Evolutionary conservation across 2,797 vertebrate genomes (phyloP), one percentile per base, ranked within the genome.

Genomic region (Galaxias olidus): DNA sequence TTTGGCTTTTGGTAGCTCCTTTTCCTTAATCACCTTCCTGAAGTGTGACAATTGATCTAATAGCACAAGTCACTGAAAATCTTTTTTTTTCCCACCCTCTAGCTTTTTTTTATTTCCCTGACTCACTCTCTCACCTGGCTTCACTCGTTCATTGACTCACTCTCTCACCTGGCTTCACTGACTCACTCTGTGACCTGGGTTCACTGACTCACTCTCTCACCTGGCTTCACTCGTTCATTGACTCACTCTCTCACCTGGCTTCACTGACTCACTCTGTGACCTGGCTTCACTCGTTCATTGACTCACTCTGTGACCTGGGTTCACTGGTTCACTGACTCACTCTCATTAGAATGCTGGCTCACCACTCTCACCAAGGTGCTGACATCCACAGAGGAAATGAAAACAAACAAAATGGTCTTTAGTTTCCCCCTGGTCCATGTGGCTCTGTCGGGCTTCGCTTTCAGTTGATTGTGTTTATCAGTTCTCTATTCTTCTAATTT

Each of bases 351-450:
- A 40, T 13, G 71, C 73, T 64, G 61, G 60, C 75, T 79, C 74
- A 52, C 76, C 80, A 74, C 82, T 82, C 64, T 70, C 81, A 82
- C 83, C 59, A 68, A 75, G 69, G 69, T 82, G 76, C 78, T 78
- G 89, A 90, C 87, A 89, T 88, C 84, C 81, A 86, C 80, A 89
- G 85, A 90, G 83, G 86, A 89, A 90, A 91, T 88, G 87, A 77
- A 66, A 87, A 77, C 79, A 77, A 78, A 89, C 87, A 81, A 90
- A 93, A 94, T 94, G 93, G 93, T 93, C 93, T 94, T 94, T 94
- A 94, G 91, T 63, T 72, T 86, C 82, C 82, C 74, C 71, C 57
- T 20, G 65, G 72, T 88, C 81, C 83, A 90, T 89, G 84, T 86
- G 71, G 77, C 85, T 76, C 79, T 87, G 78, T 90, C 85, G 79